Base-by-base conservation (phyloP, 2,888 invertebrate species). In the Fragum sueziense region DNA sequence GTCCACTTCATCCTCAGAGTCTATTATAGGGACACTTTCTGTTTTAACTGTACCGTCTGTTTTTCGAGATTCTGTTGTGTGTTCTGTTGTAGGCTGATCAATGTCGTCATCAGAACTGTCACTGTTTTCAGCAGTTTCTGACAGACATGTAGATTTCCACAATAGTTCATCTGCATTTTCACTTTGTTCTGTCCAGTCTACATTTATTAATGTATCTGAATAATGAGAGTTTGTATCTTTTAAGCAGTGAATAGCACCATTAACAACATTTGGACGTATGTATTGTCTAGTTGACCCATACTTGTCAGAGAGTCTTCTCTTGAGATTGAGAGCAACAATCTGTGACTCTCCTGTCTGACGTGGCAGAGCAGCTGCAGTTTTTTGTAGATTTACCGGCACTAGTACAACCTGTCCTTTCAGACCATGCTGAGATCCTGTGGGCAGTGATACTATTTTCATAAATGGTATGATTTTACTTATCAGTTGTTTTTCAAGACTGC, bases 321-420 rank as follows among this genome's bases (percentile, higher is more conserved):
- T 67, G 37, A 37, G 31, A 62, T 31, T 37, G 37, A 65, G 31
- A 11, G 37, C 34, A 11, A 65, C 31, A 29, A 65, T 65, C 65
- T 65, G 41, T 34, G 65, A 37, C 7, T 65, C 65, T 65, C 37
- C 22, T 22, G 65, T 65, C n/a, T 65, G 25, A 37, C 37, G 34
- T 25, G 65, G 65, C 27, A 65, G 27, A 37, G 65, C 22, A 41
- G n/a, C 27, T 25, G 65, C 41, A 37, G 41, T 65, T 11, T 27
- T 34, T 65, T 65, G 37, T 9, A n/a, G 9, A 70, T 86, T 65
- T 54, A 80, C 59, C 59, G 86, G 85, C 4, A 87, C 84, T 81
- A 82, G 82, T n/a, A 85, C 79, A 41, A 84, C 79, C 41, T 84
- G 85, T 29, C 87, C 85, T 75, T 78, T 79, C 20, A 85, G 70